Percentiles rank a stretch among this genome's conserved stretches.
Evolutionary conservation across 2,888 invertebrate genomes (phyloP).

Genomic region (Drosophila histrio): DNA sequence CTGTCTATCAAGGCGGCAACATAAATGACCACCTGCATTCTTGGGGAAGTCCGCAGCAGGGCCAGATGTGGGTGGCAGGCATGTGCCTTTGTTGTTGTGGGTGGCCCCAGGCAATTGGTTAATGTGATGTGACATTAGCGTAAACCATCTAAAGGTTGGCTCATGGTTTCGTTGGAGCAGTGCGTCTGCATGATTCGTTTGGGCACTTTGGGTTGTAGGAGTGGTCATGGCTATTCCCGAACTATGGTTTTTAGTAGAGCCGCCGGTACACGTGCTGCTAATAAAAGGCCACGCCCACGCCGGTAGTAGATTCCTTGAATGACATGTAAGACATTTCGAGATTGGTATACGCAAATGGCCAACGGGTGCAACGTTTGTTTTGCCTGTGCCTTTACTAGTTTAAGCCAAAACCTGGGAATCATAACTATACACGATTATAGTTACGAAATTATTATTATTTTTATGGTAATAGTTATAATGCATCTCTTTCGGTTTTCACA

Average conservation of each 20-base stretch:
- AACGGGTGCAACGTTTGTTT: too few species aligned
- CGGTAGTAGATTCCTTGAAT: conserved; percentile 48
- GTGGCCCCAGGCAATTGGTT: conserved; percentile 12
- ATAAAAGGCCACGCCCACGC: conserved; percentile 38
- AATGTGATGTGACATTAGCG: conserved; percentile 13
- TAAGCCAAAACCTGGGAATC: background rate
- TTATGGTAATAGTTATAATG: background rate
- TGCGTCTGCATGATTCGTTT: conserved; percentile 74
- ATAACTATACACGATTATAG: background rate
- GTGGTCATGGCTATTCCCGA: conserved; percentile 84
- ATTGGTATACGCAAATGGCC: conserved; percentile 20
- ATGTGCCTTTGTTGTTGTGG: background rate
- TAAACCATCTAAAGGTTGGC: conserved; percentile 55
- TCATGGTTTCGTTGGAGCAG: conserved; percentile 39
- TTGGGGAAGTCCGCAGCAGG: background rate
- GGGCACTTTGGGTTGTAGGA: conserved; percentile 83
- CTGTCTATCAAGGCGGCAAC: too few species aligned
- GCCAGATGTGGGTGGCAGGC: background rate
- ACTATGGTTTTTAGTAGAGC: conserved; percentile 81
- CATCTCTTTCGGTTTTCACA: background rate
- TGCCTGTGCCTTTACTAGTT: conserved; percentile 13
- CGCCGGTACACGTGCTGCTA: conserved; percentile 49
- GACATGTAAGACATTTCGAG: conserved; percentile 57
- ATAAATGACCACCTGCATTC: too few species aligned
- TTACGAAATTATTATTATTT: background rate